Conservation (phyloP, 2,888 invertebrate genomes). For the Napeogenes inachia region DNA sequence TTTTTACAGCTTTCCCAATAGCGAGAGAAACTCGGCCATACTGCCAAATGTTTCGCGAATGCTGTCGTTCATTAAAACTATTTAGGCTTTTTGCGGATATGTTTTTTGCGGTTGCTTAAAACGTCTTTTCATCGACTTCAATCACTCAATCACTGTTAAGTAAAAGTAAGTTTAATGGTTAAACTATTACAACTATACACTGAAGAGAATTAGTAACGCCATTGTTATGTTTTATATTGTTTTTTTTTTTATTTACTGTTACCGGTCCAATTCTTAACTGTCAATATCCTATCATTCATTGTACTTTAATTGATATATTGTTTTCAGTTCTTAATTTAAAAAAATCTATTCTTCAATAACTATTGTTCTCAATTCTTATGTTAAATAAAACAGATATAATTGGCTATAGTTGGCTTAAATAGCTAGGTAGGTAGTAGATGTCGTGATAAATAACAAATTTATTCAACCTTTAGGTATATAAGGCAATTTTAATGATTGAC, state of each 20-base stretch:
- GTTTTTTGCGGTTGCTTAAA: slow-evolving; percentile 1
- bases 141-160: neutral
- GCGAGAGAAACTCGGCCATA: slow-evolving; percentile 57
- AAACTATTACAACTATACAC: neutral
- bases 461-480: too few species aligned
- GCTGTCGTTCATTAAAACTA: slow-evolving; percentile 27
- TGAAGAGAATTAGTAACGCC: neutral
- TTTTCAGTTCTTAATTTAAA: too few species aligned
- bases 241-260: neutral
- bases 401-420: too few species aligned
- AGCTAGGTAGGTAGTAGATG: too few species aligned
- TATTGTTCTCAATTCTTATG: too few species aligned
- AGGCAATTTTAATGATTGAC: too few species aligned
- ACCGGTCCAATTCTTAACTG: too few species aligned
- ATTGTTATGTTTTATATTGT: neutral
- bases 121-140: neutral
- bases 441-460: too few species aligned
- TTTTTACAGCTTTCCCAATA: slow-evolving; percentile 71
- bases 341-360: too few species aligned
- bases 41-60: slow-evolving; percentile 63
- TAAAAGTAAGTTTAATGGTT: neutral
- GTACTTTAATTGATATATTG: too few species aligned
- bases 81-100: slow-evolving; percentile 7
- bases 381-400: too few species aligned
- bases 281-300: too few species aligned